These are phyloP conservation scores for Harpalus rufipes DNA, from an alignment of 2,888 invertebrate genomes.

Conservation along the genomic window DNA sequence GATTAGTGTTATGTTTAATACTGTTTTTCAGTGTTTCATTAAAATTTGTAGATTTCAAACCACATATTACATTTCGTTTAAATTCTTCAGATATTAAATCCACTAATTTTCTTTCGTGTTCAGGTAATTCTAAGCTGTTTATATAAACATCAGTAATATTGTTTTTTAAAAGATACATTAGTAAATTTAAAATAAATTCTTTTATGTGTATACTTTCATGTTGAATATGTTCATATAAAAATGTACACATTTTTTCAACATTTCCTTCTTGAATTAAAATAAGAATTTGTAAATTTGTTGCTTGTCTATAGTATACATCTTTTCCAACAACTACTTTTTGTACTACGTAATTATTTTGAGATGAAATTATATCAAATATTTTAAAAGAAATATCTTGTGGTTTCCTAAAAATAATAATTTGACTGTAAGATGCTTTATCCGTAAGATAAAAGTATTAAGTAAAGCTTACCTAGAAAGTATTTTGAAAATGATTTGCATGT, in stretches of 20 bases:
- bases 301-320: not conserved
- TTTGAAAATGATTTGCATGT: conserved; percentile 73
- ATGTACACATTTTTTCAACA: conserved; percentile 1
- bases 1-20: not conserved
- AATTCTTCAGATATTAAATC: conserved; percentile 28
- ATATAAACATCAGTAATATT: conserved; percentile 7
- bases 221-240: conserved; percentile 19
- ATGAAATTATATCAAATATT: conserved; percentile 22
- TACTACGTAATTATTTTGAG: conserved; percentile 15
- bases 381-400: not conserved
- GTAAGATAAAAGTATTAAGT: no score
- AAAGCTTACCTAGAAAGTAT: conserved; percentile 69
- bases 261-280: not conserved
- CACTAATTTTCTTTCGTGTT: conserved; percentile 20
- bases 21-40: not conserved
- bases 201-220: conserved; percentile 32
- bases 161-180: conserved; percentile 30
- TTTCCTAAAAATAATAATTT: conserved; percentile 6
- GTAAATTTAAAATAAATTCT: conserved; percentile 47
- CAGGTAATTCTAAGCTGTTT: conserved; percentile 40
- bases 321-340: conserved; percentile 26
- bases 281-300: conserved; percentile 16
- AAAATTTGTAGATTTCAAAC: conserved; percentile 11
- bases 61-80: not conserved
- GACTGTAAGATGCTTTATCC: not conserved